Evolutionary conservation across 2,888 invertebrate genomes (phyloP), one percentile per base, ranked within the genome.

Genomic region (Pandemis cinnamomeana): DNA sequence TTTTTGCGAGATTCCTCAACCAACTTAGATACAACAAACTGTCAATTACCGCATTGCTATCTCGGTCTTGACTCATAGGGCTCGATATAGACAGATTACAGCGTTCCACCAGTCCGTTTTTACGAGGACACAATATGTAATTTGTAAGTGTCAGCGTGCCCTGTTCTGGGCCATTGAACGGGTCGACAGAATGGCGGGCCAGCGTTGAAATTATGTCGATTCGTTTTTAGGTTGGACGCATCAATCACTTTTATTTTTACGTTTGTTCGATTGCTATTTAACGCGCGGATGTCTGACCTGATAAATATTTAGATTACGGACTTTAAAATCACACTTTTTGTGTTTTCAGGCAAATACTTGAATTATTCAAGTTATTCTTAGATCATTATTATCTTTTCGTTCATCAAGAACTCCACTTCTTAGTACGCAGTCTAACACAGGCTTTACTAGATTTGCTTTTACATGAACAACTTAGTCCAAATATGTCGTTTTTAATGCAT

Each of bases 201-300:
- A 74, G 79, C 78, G 71, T 78, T 75, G 71, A 79, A 82, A 84
- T 84, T 81, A 81, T 81, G 81, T 81, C 81, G 77, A 80, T 79
- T 78, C 71, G 78, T 82, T 83, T 84, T 83, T 81, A 82, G 82
- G 82, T 82, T 82, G 79, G 80, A 83, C 77, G 78, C 81, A 86
- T 86, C 84, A 84, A 86, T 87, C 86, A 85, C 68, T 82, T 81
- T 78, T 75, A 72, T 72, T 72, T 77, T 77, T 74, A 71, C 72
- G 68, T 73, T 71, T 73, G 74, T 80, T 79, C 78, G 72, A 79
- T 78, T 75, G 71, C 77, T 76, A 77, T 75, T 78, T 77, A 77
- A 77, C 76, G 51, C 13, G 75, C 55, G 68, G 64, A 70, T 62
- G 70, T 68, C 63, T 71, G 71, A 60, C 74, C 71, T 41, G 11